Base-by-base conservation (phyloP, 2,797 vertebrate species). In the Gadopsis bispinosus region DNA sequence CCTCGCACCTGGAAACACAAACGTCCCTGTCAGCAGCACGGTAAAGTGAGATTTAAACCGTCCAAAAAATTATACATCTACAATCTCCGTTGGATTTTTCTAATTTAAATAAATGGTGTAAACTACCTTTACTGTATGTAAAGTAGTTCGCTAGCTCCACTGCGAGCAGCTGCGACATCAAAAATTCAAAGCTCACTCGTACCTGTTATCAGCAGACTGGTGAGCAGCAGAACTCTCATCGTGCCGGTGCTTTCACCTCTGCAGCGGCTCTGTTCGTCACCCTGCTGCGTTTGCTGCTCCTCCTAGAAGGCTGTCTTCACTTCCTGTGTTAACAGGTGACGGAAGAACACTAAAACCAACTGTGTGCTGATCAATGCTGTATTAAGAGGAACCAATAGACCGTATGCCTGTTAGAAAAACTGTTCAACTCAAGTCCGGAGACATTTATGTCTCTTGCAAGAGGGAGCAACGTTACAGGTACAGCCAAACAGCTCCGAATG, bases 281-380 rank as follows among this genome's bases (percentile, higher is more conserved):
- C 53, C 20, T 33, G 61, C 67, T 31, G 13, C 47, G 20, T 45
- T 31, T 8, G 17, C 41, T 2, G 39, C 43, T 65, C 41, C 35
- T 55, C 68, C 37, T 50, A 55, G 4, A 20, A 0, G 1, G 14
- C 17, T 3, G 45, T 19, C 16, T 61, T 31, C 70, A 33, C 11
- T 88, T 90, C 87, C 84, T 88, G 86, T 84, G 33, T 73, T 7
- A 65, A 31, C 6, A 22, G 4, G 22, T 26, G 41, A 47, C 8
- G 26, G 26, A 26, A 26, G 2, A 26, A 26, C 2, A 26, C 26
- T 26, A 26, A 26, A 26, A 26, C 26, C 26, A 26, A 26, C 26
- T 26, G 26, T 26, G 26, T 26, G 26, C 26, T 26, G 26, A 26
- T 26, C 26, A 26, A 26, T 26, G 26, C 26, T 26, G 26, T 2